These are phyloP conservation scores for Caenorhabditis wallacei DNA, from an alignment of 2,888 invertebrate species.

Conservation along the genomic window DNA sequence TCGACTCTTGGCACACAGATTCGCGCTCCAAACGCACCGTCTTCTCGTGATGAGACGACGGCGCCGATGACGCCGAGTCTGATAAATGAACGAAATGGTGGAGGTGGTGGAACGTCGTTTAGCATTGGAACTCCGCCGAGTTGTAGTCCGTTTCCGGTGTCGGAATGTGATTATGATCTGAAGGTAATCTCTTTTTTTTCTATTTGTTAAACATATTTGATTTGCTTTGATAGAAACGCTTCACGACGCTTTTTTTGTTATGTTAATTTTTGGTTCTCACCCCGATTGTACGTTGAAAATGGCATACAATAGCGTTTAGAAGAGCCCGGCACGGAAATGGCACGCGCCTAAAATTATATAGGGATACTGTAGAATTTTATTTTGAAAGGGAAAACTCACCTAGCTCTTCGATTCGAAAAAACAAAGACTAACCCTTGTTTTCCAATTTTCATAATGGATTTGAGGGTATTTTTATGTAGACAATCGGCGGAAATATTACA, in stretches of 20 bases:
- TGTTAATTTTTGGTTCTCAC: background rate
- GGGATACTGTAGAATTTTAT: too few relatives aligned
- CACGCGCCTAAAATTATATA: too few relatives aligned
- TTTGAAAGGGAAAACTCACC: too few relatives aligned
- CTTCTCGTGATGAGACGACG: constrained; percentile 61
- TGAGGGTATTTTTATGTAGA: too few relatives aligned
- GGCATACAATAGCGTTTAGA: too few relatives aligned
- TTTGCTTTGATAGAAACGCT: constrained; percentile 3
- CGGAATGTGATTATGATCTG: constrained; percentile 71
- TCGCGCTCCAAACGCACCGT: constrained; percentile 61
- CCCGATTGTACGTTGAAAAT: too few relatives aligned
- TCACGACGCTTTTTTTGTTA: background rate
- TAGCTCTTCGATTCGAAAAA: too few relatives aligned
- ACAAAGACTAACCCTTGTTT: too few relatives aligned
- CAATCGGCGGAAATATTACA: too few relatives aligned
- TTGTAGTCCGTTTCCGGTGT: constrained; percentile 68
- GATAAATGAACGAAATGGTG: constrained; percentile 24
- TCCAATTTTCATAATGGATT: too few relatives aligned
- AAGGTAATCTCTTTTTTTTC: constrained; percentile 46
- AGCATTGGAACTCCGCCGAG: constrained; percentile 71
- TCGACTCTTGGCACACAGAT: constrained; percentile 73
- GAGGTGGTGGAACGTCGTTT: constrained; percentile 53
- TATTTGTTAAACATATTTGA: background rate
- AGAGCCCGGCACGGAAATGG: too few relatives aligned
- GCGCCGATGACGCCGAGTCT: constrained; percentile 52